phyloP scores from a whole-genome alignment of 2,797 vertebrate species.

The Toxotes lorentzi region DNA sequence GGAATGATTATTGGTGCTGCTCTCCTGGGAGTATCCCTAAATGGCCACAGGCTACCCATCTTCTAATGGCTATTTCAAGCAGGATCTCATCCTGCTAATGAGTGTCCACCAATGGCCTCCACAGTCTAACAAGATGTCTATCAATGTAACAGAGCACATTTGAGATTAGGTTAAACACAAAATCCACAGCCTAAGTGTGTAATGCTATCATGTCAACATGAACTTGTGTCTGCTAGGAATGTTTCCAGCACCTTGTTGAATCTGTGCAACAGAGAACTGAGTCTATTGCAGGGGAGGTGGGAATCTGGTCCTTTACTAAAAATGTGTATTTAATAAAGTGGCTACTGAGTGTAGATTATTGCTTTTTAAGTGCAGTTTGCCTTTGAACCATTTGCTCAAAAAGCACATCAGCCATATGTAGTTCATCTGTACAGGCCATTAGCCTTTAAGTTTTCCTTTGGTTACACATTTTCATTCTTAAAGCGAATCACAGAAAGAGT shows the following conservation, averaged over 20 bases:
- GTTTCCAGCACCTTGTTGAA: too few relatives aligned
- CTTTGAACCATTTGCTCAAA: slow-evolving; percentile 31
- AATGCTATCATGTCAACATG: slow-evolving; percentile 1
- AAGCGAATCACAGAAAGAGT: slow-evolving; percentile 23
- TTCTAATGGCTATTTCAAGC: not conserved
- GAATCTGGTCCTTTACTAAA: not conserved
- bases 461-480: slow-evolving; percentile 55
- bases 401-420: slow-evolving; percentile 20
- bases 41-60: not conserved
- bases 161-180: not conserved
- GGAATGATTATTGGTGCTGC: slow-evolving; percentile 23
- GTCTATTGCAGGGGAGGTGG: too few relatives aligned
- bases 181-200: not conserved
- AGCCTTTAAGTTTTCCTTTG: slow-evolving; percentile 24
- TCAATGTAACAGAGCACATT: not conserved
- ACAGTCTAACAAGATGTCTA: not conserved
- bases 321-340: not conserved
- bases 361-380: not conserved
- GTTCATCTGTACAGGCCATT: slow-evolving; percentile 27
- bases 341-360: not conserved
- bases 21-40: not conserved
- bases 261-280: too few relatives aligned
- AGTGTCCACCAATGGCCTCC: not conserved
- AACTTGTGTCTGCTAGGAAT: not conserved
- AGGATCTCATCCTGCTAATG: not conserved